A percentile compares a stretch with the other conserved stretches of the same genome.
These are phyloP conservation scores for Pseudococcus viburni DNA, from an alignment of 2,888 invertebrate species.

Conservation along the genomic window DNA sequence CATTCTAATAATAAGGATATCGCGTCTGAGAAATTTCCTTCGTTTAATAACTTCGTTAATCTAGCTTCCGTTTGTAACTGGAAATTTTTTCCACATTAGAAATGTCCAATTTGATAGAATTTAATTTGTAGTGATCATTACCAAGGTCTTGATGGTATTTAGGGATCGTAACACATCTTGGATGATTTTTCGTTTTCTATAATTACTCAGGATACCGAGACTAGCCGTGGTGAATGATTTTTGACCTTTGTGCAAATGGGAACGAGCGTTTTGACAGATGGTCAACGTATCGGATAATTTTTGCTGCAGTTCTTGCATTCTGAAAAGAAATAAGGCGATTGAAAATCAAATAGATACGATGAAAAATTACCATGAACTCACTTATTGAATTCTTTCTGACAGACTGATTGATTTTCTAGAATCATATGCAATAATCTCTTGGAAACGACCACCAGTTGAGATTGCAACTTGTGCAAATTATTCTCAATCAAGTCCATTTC, in stretches of 20 bases:
- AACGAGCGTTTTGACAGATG: slow-evolving; percentile 81
- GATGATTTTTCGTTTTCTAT: slow-evolving; percentile 88
- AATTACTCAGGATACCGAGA: slow-evolving; percentile 91
- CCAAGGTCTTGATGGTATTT: slow-evolving; percentile 84
- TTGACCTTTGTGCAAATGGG: slow-evolving; percentile 82
- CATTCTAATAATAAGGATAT: slow-evolving; percentile 92
- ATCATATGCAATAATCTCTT: slow-evolving; percentile 94
- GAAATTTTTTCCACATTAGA: background rate
- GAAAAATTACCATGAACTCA: slow-evolving; percentile 66
- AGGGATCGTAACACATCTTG: slow-evolving; percentile 85
- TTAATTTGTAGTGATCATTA: slow-evolving; percentile 71
- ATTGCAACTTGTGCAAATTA: slow-evolving; percentile 81
- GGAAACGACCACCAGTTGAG: slow-evolving; percentile 90
- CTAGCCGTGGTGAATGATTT: slow-evolving; percentile 88
- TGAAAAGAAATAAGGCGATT: slow-evolving; percentile 63
- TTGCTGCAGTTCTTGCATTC: slow-evolving; percentile 81
- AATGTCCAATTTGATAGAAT: background rate
- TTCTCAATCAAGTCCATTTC: slow-evolving; percentile 82
- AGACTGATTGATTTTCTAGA: slow-evolving; percentile 89
- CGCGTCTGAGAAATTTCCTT: slow-evolving; percentile 90
- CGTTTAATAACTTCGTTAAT: slow-evolving; percentile 84
- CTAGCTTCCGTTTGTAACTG: slow-evolving; percentile 88
- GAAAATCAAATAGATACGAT: background rate
- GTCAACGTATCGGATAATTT: slow-evolving; percentile 80
- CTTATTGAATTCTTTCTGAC: slow-evolving; percentile 86